Evolutionary conservation across 2,113 vertebrate genomes (phyloP).

Genomic region (Tiliqua scincoides): DNA sequence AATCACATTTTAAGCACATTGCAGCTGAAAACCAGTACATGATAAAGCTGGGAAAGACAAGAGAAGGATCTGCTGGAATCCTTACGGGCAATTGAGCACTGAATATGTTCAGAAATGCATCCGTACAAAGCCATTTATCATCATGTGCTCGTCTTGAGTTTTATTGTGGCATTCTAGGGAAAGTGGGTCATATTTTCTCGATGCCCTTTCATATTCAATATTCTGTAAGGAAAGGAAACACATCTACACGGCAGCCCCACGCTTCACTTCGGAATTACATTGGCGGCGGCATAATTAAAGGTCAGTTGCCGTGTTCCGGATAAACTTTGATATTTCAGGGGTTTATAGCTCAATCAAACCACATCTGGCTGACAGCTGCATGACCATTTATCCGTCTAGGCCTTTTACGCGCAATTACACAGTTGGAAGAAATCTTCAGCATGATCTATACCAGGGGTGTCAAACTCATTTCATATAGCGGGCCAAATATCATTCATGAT

Average conservation of each 20-base stretch:
- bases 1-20: neutral
- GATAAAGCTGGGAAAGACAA: neutral
- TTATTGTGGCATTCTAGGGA: neutral
- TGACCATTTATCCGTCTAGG: conserved; percentile 25
- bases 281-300: conserved; percentile 51
- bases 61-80: neutral
- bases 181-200: neutral
- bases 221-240: neutral
- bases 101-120: neutral
- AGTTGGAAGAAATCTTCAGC: neutral
- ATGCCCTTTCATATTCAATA: neutral
- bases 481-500: no score
- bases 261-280: conserved; percentile 35
- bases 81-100: neutral
- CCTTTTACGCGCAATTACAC: conserved; percentile 23
- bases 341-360: conserved; percentile 50
- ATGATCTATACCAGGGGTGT: no score
- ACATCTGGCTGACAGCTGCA: conserved; percentile 41
- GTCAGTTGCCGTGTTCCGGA: conserved; percentile 45
- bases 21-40: neutral
- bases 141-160: no score
- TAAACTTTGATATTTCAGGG: conserved; percentile 51
- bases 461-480: no score
- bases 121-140: neutral
- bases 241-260: conserved; percentile 7